Base-by-base conservation (phyloP, 2,797 vertebrate genomes). In the Danio aesculapii region DNA sequence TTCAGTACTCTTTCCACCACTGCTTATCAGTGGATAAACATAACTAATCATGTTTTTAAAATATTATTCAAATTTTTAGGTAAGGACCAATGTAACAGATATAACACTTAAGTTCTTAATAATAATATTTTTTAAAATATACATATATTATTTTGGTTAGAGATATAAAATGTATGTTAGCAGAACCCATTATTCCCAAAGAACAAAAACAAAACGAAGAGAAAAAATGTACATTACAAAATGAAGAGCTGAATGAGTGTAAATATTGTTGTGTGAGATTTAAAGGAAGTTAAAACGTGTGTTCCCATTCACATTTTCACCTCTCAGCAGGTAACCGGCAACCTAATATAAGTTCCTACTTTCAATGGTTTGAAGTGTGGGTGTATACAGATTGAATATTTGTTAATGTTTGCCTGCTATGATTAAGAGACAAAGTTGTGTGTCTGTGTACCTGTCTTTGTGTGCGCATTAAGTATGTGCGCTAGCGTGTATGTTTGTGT, bases 401-500 rank as follows among this genome's bases (percentile, higher is more conserved):
- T 72, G 67, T 78, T 81, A 75, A 79, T 79, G 75, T 79, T 41
- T 81, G 53, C 69, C 66, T 30, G 59, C 70, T 58, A 14, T 75
- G 61, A 81, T 84, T 57, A 68, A 64, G 66, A 78, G 66, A 63
- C 17, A 77, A 62, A 68, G 41, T 78, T 57, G 67, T 64, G 50
- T 71, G 77, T 74, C 50, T 55, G 52, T 68, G 39, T 79, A 55
- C 57, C 44, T 75, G 64, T 52, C 59, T 50, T 46, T 61, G 39
- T 64, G 71, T 61, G 71, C 6, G 43, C 19, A 30, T 59, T 30
- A 49, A 30, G 47, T 63, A 17, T 69, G 47, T 72, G 77, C 39
- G 43, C 9, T 66, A 61, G 55, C 8, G 72, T 59, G 17, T 75
- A n/a, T 53, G 72, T 68, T 52, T 67, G 81, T 83, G 81, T 79